Evolutionary conservation across 1,140 invertebrate species (phyloP).

Genomic region (Melipona quadrifasciata): DNA sequence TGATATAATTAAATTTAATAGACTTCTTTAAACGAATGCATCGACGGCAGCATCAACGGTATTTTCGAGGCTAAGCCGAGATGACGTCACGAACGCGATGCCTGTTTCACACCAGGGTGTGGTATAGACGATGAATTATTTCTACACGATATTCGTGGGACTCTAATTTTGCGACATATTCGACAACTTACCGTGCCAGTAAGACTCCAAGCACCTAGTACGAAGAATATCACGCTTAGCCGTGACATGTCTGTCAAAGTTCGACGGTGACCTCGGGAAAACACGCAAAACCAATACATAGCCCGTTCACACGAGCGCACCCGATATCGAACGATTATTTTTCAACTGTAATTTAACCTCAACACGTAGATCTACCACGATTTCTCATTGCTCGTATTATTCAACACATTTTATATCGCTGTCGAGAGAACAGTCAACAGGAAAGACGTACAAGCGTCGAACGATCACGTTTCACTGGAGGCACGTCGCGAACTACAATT

Average conservation of each 20-base stretch:
- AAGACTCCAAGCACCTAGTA: constrained; percentile 35
- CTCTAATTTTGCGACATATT: neutral
- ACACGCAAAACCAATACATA: constrained; percentile 36
- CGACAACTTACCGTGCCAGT: constrained; percentile 45
- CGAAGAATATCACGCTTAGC: constrained; percentile 43
- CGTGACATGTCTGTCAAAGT: constrained; percentile 58
- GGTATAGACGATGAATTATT: neutral
- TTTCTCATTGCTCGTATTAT: neutral
- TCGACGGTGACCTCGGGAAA: constrained; percentile 30
- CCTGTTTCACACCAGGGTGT: constrained; percentile 14
- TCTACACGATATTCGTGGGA: neutral
- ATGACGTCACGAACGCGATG: constrained; percentile 66
- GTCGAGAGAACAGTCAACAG: neutral
- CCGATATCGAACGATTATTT: neutral
- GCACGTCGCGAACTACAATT: neutral
- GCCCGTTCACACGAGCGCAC: neutral
- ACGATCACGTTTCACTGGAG: neutral
- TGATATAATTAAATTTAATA: constrained; percentile 69
- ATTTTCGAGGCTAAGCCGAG: constrained; percentile 62
- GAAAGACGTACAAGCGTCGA: neutral
- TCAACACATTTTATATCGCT: neutral
- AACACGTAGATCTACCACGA: neutral
- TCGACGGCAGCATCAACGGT: constrained; percentile 30
- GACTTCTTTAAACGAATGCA: constrained; percentile 22
- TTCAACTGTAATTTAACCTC: neutral